Percentiles rank a stretch among this genome's conserved stretches.
These are phyloP conservation scores for Ophioderma brevispina DNA, from an alignment of 35 echinoderm and acorn worm species.

Conservation along the genomic window DNA sequence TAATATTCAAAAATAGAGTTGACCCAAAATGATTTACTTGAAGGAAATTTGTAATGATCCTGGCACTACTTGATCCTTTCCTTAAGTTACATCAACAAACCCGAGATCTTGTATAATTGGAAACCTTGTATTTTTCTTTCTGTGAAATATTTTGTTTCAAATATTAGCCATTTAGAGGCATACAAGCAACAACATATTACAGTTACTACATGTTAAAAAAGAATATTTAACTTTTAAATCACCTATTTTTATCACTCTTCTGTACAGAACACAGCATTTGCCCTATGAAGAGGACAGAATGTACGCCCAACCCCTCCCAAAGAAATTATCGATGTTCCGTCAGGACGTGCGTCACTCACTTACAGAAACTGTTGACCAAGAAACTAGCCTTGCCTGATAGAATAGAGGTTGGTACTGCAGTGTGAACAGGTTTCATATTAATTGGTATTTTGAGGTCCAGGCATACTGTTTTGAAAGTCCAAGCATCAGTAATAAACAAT, in stretches of 20 bases:
- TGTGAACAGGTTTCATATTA: too few relatives aligned
- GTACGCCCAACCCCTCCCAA: conserved; percentile 25
- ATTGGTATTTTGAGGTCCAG: not conserved
- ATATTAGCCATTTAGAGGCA: too few relatives aligned
- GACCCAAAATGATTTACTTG: too few relatives aligned
- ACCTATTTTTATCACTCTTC: not conserved
- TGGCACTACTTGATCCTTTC: too few relatives aligned
- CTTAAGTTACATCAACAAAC: too few relatives aligned
- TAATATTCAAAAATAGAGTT: not conserved
- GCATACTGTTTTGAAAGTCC: not conserved
- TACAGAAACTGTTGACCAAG: conserved; percentile 90
- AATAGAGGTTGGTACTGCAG: conserved; percentile 53
- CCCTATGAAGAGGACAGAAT: not conserved
- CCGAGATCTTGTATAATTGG: too few relatives aligned
- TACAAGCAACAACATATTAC: too few relatives aligned
- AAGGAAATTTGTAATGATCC: too few relatives aligned
- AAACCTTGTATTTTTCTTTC: too few relatives aligned
- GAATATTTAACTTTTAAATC: not conserved
- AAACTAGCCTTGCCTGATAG: conserved; percentile 77
- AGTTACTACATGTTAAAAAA: too few relatives aligned
- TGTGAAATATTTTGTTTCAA: too few relatives aligned
- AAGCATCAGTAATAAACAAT: not conserved
- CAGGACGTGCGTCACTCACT: conserved; percentile 87
- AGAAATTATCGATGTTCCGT: conserved; percentile 95
- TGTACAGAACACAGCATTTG: conserved; percentile 5